Conservation (phyloP, 1,140 invertebrate genomes). For the Stegodyphus dumicola region DNA sequence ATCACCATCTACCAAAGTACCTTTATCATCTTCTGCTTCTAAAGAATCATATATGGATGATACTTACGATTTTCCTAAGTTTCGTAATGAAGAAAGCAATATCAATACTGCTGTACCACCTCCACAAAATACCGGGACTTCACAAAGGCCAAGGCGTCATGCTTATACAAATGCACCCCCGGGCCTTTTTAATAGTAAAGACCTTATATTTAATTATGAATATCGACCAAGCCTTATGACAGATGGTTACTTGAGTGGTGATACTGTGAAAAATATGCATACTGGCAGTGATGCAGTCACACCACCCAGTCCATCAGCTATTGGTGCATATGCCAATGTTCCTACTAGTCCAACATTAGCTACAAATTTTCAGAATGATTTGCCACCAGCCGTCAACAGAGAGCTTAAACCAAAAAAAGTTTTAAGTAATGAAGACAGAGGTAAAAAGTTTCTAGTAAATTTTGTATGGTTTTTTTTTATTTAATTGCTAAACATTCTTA, state of each 20-base stretch:
- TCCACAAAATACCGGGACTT: conserved; percentile 12
- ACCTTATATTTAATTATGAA: conserved; percentile 63
- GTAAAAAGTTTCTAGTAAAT: background rate
- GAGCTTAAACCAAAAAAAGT: conserved; percentile 78
- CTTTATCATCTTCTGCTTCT: background rate
- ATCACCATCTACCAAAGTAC: conserved; percentile 32
- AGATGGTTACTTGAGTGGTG: conserved; percentile 58
- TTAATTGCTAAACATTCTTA: background rate
- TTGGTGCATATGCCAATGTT: conserved; percentile 61
- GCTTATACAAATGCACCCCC: conserved; percentile 80
- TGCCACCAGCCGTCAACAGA: conserved; percentile 80
- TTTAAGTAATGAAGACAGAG: conserved; percentile 32
- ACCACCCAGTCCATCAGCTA: conserved; percentile 45
- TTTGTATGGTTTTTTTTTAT: background rate
- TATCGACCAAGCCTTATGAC: conserved; percentile 53
- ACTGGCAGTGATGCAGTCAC: conserved; percentile 58
- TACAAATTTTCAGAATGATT: conserved; percentile 71
- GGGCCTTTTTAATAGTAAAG: conserved; percentile 59
- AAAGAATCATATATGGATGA: conserved; percentile 71
- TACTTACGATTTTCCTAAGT: conserved; percentile 79
- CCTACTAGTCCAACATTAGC: conserved; percentile 61
- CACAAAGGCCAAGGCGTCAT: conserved; percentile 70
- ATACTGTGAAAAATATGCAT: conserved; percentile 37
- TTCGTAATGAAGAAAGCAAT: conserved; percentile 70
- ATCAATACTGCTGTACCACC: conserved; percentile 61